Evolutionary conservation across 2,888 invertebrate genomes (phyloP).

Genomic region (Pterostichus madidus): DNA sequence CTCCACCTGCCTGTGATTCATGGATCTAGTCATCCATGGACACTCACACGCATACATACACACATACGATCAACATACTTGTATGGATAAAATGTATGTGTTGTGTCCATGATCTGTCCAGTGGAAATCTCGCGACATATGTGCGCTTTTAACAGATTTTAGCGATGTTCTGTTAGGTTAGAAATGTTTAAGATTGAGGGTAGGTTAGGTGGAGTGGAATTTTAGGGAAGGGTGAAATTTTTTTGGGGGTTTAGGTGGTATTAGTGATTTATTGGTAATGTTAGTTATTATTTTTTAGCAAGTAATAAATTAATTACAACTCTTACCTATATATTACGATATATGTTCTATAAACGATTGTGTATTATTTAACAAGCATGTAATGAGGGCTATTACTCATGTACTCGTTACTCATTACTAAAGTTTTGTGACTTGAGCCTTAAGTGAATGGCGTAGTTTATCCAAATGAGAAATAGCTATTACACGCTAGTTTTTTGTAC

Average conservation of each 20-base stretch:
- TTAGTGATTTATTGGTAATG: neutral
- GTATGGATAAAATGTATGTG: neutral
- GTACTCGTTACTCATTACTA: too few relatives aligned
- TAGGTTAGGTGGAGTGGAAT: neutral
- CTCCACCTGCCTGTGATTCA: conserved; percentile 57
- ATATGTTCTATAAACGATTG: too few relatives aligned
- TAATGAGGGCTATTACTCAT: too few relatives aligned
- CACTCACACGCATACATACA: conserved; percentile 18
- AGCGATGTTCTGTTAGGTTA: neutral
- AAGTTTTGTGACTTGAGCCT: too few relatives aligned
- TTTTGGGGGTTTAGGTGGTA: neutral
- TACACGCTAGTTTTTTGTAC: too few relatives aligned
- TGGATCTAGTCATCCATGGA: conserved; percentile 53
- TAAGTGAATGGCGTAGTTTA: too few relatives aligned
- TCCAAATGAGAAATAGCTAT: too few relatives aligned
- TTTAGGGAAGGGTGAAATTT: neutral
- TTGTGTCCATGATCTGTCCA: neutral
- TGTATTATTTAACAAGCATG: too few relatives aligned
- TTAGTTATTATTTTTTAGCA: too few relatives aligned
- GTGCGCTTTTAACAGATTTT: neutral
- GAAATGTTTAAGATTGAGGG: neutral
- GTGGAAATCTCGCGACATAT: neutral
- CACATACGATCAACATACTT: neutral
- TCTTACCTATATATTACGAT: too few relatives aligned
- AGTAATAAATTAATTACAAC: too few relatives aligned